Base-by-base conservation (phyloP, 2,113 vertebrate species). In the Cyrtonyx montezumae region DNA sequence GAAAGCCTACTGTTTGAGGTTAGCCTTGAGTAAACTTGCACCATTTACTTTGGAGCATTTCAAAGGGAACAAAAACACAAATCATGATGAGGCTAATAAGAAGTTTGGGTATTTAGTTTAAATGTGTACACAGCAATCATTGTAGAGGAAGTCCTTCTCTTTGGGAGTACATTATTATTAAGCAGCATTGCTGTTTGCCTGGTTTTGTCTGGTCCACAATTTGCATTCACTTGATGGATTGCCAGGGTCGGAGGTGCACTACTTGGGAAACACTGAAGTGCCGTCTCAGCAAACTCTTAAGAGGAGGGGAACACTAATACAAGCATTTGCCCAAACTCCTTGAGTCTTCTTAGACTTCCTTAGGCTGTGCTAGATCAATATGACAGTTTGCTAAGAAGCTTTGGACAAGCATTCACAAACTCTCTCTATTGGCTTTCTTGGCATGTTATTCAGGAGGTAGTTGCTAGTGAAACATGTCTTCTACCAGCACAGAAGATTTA, bases 211-310 rank as follows among this genome's bases (percentile, higher is more conserved):
- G 84, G 96, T 93, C 96, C 94, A 34, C 96, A 93, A 97, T 98
- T 98, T 98, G 97, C 96, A 98, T 98, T 96, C 97, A 96, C 97
- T 98, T 98, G 98, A 98, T 98, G 97, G 98, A 98, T 98, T 97
- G 98, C 96, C 96, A 95, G 96, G 98, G 98, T 98, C 98, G 97
- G 97, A 97, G 97, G 97, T 98, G 97, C 96, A 96, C 97, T 97
- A 95, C 97, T 98, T 93, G 97, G 97, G 98, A 98, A 98, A 96
- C 96, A 91, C 97, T 98, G 96, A 97, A 98, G 98, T 98, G 98
- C 97, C 95, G 95, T 96, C 97, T 98, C 96, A 96, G 98, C 97
- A 97, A 97, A 97, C 97, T 97, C 97, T 98, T 97, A 96, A 98
- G 97, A 97, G 97, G 96, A 96, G 95, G 94, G 77, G 95, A 97